A percentile compares a stretch with the other conserved stretches of the same genome.
These are phyloP conservation scores for zebrafish (Danio rerio) DNA, from an alignment of 2,113 vertebrate species.

Conservation along the genomic window GRCz12tu NC_133198.1:7843501-7844000, in stretches of 20 bases:
- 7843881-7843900: background rate
- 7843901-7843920: background rate
- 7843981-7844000: constrained; percentile 53
- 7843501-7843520: constrained; percentile 38
- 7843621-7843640: constrained; percentile 32
- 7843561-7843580: constrained; percentile 4
- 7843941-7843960: constrained; percentile 46
- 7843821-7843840: background rate
- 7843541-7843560: background rate
- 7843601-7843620: background rate
- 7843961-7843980: constrained; percentile 48
- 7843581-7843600: background rate
- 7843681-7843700: constrained; percentile 59
- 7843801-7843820: constrained; percentile 57
- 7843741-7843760: constrained; percentile 70
- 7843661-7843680: constrained; percentile 70
- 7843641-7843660: constrained; percentile 52
- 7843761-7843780: constrained; percentile 45
- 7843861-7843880: constrained; percentile 51
- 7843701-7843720: constrained; percentile 73
- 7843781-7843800: constrained; percentile 65
- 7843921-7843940: constrained; percentile 4
- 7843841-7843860: constrained; percentile 49
- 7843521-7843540: background rate
- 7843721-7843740: constrained; percentile 73